Evolutionary conservation across 2,797 vertebrate species (phyloP).

Genomic region (Columba guinea): DNA sequence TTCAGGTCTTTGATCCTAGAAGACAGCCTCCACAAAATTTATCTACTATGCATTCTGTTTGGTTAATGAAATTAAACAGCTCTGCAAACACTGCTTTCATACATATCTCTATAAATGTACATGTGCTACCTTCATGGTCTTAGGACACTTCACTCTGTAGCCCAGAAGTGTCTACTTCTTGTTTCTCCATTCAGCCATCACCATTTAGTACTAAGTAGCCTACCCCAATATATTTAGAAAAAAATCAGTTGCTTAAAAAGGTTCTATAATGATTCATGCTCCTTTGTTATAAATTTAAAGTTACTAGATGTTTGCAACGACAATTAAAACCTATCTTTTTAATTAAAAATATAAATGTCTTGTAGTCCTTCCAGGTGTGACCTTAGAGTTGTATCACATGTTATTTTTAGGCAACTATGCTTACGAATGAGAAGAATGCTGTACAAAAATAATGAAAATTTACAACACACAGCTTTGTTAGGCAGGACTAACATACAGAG

Average conservation of each 20-base stretch:
- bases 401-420: background rate
- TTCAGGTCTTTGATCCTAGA: background rate
- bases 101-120: background rate
- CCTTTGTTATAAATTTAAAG: background rate
- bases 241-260: background rate
- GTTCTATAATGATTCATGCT: background rate
- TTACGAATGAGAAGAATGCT: background rate
- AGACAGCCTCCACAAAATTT: background rate
- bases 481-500: background rate
- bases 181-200: background rate
- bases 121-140: background rate
- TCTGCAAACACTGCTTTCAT: background rate
- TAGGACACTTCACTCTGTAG: background rate
- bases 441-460: background rate
- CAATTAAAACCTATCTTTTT: background rate
- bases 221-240: background rate
- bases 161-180: background rate
- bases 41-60: background rate
- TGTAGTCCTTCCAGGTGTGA: background rate
- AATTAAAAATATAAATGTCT: background rate
- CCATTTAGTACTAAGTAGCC: background rate
- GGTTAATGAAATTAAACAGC: background rate
- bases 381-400: background rate
- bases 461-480: background rate
- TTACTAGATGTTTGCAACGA: background rate